phyloP scores from a whole-genome alignment of 2,888 invertebrate species.

The Xestobium rufovillosum region DNA sequence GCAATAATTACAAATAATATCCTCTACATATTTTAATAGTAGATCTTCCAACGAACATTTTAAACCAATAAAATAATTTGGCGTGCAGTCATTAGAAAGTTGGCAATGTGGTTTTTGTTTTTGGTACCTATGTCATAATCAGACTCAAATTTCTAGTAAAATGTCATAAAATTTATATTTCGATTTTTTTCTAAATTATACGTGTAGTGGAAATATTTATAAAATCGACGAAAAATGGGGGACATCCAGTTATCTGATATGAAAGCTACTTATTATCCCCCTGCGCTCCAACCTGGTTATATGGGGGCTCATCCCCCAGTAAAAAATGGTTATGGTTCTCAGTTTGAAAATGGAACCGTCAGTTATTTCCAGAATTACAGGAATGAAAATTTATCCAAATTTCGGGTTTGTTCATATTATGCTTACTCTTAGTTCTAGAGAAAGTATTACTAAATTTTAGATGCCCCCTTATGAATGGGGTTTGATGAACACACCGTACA shows the following conservation, averaged over 20 bases:
- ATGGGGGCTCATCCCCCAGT: constrained; percentile 40
- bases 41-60: no score
- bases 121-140: no score
- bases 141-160: no score
- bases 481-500: constrained; percentile 36
- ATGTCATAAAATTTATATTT: no score
- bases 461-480: constrained; percentile 42
- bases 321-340: constrained; percentile 32
- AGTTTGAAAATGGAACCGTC: constrained; percentile 29
- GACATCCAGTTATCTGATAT: constrained; percentile 31
- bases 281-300: constrained; percentile 36
- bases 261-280: constrained; percentile 37
- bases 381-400: constrained; percentile 41
- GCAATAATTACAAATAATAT: no score
- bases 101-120: no score
- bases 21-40: no score
- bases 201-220: no score
- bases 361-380: constrained; percentile 42
- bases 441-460: constrained; percentile 27
- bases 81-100: no score
- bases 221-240: constrained; percentile 32
- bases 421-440: constrained; percentile 6
- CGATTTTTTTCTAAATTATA: no score
- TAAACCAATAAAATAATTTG: no score
- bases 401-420: constrained; percentile 31